phyloP scores from a whole-genome alignment of 2,797 vertebrate genomes.

The Tragopan temminckii region DNA sequence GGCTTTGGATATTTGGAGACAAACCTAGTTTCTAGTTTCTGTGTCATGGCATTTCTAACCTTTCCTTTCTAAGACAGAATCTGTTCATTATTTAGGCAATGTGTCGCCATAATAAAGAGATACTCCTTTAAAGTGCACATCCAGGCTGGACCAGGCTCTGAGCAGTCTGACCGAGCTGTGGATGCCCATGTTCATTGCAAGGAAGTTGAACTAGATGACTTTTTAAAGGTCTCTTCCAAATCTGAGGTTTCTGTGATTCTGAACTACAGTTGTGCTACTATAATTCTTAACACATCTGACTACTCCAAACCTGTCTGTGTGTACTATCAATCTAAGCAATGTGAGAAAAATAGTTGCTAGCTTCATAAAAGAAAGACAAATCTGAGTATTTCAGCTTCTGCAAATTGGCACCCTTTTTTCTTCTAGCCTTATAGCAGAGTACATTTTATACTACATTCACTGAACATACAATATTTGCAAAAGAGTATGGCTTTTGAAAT shows the following conservation, averaged over 20 bases:
- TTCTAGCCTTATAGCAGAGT: background rate
- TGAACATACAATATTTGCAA: background rate
- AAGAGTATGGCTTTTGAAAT: background rate
- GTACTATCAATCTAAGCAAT: background rate
- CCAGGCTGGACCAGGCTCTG: too few relatives aligned
- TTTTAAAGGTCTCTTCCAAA: too few relatives aligned
- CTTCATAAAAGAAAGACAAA: background rate
- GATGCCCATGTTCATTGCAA: too few relatives aligned
- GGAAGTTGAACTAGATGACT: too few relatives aligned
- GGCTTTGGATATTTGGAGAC: background rate
- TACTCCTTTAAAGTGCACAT: background rate
- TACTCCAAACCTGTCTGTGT: background rate
- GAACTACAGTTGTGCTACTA: background rate
- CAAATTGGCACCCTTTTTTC: background rate
- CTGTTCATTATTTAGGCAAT: background rate
- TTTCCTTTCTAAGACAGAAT: background rate
- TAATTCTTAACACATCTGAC: background rate
- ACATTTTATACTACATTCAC: background rate
- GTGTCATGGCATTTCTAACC: background rate
- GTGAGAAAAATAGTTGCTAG: background rate
- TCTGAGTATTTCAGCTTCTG: background rate
- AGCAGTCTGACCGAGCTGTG: too few relatives aligned
- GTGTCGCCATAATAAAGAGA: background rate
- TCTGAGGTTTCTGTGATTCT: too few relatives aligned
- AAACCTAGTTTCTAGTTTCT: background rate